Evolutionary conservation across 1,140 invertebrate species (phyloP).

Genomic region (Papilio glaucus): DNA sequence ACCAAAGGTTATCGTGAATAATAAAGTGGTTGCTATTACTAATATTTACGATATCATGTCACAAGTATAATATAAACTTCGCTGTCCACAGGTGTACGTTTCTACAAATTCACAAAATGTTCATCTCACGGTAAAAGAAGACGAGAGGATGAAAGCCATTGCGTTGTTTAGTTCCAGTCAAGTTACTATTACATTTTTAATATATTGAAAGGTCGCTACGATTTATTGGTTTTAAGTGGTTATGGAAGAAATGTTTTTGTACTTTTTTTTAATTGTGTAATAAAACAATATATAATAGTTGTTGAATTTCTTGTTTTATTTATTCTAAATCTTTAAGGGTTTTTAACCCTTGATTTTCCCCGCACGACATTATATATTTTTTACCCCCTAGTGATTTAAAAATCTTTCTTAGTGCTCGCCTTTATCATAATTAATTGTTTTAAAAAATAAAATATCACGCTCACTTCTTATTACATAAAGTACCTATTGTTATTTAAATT

Average conservation of each 20-base stretch:
- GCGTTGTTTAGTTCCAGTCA: neutral
- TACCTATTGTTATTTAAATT: no score
- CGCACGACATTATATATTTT: no score
- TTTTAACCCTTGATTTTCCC: no score
- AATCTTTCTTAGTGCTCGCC: no score
- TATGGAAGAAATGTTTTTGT: neutral
- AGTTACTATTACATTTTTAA: constrained; percentile 4
- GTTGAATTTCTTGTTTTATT: neutral
- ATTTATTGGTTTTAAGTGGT: neutral
- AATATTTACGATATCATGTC: no score
- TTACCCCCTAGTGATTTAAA: no score
- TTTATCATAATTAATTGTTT: no score
- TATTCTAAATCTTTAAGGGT: neutral
- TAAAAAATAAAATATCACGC: no score
- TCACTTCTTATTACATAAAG: no score
- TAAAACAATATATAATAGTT: neutral
- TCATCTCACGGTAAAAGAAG: constrained; percentile 34
- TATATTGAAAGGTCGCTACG: neutral
- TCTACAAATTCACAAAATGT: constrained; percentile 60
- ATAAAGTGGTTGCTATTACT: neutral
- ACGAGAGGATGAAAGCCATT: constrained; percentile 9
- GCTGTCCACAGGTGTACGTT: constrained; percentile 69
- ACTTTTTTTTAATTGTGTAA: no score
- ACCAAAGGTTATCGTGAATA: no score
- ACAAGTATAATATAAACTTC: no score